phyloP scores from a whole-genome alignment of 2,888 invertebrate genomes.

The Diplolepis rosae region DNA sequence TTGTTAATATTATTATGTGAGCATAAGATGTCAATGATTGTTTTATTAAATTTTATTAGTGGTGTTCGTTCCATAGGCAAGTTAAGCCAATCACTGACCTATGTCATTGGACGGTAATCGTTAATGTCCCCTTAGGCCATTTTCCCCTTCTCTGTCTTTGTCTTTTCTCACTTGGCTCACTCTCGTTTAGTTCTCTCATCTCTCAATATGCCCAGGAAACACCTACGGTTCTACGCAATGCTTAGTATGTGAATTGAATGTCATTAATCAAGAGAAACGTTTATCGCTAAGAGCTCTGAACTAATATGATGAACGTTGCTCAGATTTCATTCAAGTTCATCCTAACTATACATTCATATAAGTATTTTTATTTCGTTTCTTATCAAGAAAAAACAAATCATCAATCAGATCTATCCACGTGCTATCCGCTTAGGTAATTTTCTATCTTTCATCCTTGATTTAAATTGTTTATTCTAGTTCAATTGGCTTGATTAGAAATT shows the following conservation, averaged over 20 bases:
- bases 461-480: not conserved
- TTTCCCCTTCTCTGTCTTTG: not conserved
- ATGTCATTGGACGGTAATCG: not conserved
- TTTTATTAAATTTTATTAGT: constrained; percentile 8
- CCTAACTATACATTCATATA: not conserved
- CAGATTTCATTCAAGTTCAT: constrained; percentile 16
- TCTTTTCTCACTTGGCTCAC: not conserved
- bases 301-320: constrained; percentile 12
- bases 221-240: constrained; percentile 14
- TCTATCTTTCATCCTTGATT: not conserved
- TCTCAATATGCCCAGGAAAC: not conserved
- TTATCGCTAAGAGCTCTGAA: constrained; percentile 25
- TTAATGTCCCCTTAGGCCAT: not conserved
- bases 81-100: constrained; percentile 9
- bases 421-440: constrained; percentile 2
- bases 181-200: not conserved
- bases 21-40: not conserved
- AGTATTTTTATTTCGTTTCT: constrained; percentile 10
- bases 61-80: not conserved
- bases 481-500: not conserved
- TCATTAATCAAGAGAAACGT: constrained; percentile 28
- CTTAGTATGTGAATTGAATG: constrained; percentile 21
- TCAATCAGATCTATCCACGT: constrained; percentile 24
- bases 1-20: not conserved
- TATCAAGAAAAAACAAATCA: constrained; percentile 23